phyloP scores from a whole-genome alignment of 2,113 vertebrate species.

The Aegotheles bennettii region DNA sequence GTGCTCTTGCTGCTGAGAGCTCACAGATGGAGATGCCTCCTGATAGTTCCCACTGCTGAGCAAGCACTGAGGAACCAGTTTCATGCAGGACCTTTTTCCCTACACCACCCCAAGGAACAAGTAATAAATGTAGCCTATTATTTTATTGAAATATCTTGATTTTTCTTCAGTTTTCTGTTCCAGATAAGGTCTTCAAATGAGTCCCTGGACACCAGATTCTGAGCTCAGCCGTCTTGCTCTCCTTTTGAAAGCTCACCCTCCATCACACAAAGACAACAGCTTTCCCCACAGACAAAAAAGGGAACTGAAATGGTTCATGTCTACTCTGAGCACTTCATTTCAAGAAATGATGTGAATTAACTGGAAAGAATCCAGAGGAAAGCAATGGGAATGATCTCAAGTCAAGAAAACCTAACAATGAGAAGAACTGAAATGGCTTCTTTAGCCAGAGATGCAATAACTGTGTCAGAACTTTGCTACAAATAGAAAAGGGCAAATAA shows the following conservation, averaged over 20 bases:
- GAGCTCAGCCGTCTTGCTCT: neutral
- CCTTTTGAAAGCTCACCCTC: neutral
- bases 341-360: neutral
- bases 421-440: neutral
- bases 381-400: neutral
- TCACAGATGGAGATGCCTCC: neutral
- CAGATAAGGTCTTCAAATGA: neutral
- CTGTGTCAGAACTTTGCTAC: neutral
- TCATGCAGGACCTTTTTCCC: neutral
- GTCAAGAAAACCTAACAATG: neutral
- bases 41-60: neutral
- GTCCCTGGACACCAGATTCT: neutral
- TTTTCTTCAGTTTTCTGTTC: neutral
- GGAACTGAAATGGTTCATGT: neutral
- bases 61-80: fast-evolving
- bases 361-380: neutral
- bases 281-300: neutral
- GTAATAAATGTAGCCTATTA: neutral
- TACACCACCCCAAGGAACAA: neutral
- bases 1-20: too few relatives aligned
- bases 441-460: neutral
- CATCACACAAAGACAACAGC: neutral
- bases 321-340: neutral
- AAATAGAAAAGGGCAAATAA: neutral
- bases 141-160: neutral